A percentile compares a stretch with the other conserved stretches of the same genome.
Conservation (phyloP, 2,888 invertebrate genomes). For the Poecilobothrus nobilitatus region DNA sequence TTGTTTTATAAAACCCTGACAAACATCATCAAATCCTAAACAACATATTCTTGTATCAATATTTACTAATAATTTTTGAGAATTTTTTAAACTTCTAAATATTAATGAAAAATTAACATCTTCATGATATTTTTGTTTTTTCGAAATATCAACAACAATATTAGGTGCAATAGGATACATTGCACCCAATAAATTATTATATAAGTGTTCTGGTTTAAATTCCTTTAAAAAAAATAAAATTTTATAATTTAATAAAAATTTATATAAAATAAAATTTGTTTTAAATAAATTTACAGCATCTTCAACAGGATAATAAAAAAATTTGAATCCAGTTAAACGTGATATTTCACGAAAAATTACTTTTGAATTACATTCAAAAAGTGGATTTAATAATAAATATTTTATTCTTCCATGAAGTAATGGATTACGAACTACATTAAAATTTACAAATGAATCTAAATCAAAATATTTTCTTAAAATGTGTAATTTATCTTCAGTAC, state of each 20-base stretch:
- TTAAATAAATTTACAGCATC: neutral
- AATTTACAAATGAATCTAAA: conserved; percentile 11
- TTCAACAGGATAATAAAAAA: conserved; percentile 39
- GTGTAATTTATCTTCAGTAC: neutral
- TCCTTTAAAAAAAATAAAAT: too few species aligned
- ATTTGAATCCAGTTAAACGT: conserved; percentile 40
- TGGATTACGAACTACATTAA: neutral
- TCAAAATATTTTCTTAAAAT: conserved; percentile 13
- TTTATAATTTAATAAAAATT: too few species aligned
- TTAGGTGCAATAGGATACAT: conserved; percentile 7
- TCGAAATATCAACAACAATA: neutral
- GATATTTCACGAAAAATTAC: conserved; percentile 48
- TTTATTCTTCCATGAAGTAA: conserved; percentile 17
- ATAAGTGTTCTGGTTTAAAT: neutral
- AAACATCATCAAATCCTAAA: neutral
- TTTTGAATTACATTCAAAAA: conserved; percentile 35
- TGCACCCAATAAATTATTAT: neutral
- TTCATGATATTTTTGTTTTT: neutral
- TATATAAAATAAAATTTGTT: neutral
- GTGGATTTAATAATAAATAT: conserved; percentile 40
- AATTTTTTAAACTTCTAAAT: conserved; percentile 2
- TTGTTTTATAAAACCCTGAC: conserved; percentile 8
- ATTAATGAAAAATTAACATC: neutral
- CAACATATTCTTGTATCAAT: conserved; percentile 2
- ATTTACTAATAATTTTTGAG: neutral